Percentiles rank a stretch among this genome's conserved stretches.
phyloP scores from a whole-genome alignment of 2,797 vertebrate genomes.

The Chlorospingus semifuscus region DNA sequence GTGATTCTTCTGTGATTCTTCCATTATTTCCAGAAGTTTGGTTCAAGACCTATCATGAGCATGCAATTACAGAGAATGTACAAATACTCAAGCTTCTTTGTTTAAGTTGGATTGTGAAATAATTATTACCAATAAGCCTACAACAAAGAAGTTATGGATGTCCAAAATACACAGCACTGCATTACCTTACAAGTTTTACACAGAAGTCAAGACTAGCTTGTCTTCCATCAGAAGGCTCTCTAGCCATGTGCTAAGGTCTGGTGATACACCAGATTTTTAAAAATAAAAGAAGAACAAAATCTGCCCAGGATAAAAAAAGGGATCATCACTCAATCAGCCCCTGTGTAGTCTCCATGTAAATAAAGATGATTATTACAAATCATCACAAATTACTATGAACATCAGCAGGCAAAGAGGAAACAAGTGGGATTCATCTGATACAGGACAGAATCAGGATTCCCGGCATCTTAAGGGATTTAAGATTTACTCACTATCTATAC shows the following conservation, averaged over 20 bases:
- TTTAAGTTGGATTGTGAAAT: background rate
- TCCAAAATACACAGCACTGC: background rate
- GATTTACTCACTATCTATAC: background rate
- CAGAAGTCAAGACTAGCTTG: background rate
- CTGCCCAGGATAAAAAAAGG: background rate
- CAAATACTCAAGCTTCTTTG: background rate
- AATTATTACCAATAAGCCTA: background rate
- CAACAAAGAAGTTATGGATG: background rate
- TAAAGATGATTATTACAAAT: background rate
- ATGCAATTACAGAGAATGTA: background rate
- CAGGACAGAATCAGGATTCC: background rate
- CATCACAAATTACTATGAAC: background rate
- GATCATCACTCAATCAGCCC: background rate
- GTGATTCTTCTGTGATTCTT: background rate
- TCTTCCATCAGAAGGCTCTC: background rate
- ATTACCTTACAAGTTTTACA: background rate
- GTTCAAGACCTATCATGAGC: background rate
- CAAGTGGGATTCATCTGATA: fast-evolving
- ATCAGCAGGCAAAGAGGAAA: background rate
- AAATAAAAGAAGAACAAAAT: background rate
- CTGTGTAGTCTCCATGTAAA: background rate
- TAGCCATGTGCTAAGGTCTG: background rate
- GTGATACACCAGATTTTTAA: background rate
- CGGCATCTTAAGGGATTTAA: background rate
- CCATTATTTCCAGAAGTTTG: background rate